A percentile compares a stretch with the other conserved stretches of the same genome.
These are phyloP conservation scores for Trichonephila inaurata DNA, from an alignment of 1,140 invertebrate genomes.

Conservation along the genomic window DNA sequence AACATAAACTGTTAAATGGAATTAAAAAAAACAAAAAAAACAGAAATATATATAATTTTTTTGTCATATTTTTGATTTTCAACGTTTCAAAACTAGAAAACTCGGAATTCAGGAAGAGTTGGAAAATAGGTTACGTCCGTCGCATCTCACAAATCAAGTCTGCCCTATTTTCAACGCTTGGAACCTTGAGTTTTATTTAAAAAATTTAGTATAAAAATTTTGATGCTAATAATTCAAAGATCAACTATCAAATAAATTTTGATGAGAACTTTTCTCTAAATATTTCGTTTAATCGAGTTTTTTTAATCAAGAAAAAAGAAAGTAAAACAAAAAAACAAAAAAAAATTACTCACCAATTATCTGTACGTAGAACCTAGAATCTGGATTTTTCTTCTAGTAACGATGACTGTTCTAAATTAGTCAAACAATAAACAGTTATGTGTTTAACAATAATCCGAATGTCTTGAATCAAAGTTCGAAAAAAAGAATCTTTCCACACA, in stretches of 20 bases:
- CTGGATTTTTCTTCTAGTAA: background rate
- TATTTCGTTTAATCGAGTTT: too few relatives aligned
- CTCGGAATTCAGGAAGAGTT: background rate
- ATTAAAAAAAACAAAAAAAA: background rate
- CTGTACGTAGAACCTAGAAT: too few relatives aligned
- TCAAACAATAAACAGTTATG: slow-evolving; percentile 5
- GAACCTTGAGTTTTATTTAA: background rate
- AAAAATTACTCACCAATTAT: too few relatives aligned
- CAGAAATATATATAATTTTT: background rate
- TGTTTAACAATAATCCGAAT: background rate
- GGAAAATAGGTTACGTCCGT: background rate
- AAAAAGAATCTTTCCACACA: background rate
- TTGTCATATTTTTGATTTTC: background rate
- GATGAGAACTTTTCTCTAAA: too few relatives aligned
- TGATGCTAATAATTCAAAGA: background rate
- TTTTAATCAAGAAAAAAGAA: too few relatives aligned
- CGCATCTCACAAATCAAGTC: background rate
- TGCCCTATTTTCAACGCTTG: background rate
- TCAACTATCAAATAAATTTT: too few relatives aligned
- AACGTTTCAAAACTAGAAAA: background rate
- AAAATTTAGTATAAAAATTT: background rate
- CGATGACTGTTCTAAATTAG: background rate
- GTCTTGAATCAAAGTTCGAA: background rate
- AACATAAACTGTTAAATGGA: background rate
- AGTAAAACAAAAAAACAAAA: too few relatives aligned